Base-by-base conservation (phyloP, 2,113 vertebrate species). In the Melierax canorus region DNA sequence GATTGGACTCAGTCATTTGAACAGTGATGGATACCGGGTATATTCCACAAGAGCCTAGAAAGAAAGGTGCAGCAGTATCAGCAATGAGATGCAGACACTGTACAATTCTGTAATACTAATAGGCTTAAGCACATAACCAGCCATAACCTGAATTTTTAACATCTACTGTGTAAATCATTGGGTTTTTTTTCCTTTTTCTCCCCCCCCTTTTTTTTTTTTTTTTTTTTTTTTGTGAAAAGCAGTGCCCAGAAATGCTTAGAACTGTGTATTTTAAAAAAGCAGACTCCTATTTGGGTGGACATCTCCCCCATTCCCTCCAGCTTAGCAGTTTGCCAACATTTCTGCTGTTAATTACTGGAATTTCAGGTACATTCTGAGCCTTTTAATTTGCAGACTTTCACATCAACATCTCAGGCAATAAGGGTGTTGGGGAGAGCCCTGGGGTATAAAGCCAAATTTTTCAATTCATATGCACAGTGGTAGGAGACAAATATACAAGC, bases 1-100 rank as follows among this genome's bases (percentile, higher is more conserved):
- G 95, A 95, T 95, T 86, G 82, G 88, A 90, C 86, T 95, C 58
- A 90, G 88, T 93, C 56, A 87, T 96, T 92, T 94, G 86, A 96
- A 72, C 66, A 76, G 76, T 12, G 20, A 72, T 89, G 80, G 83
- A 78, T 72, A 64, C 20, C 14, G 76, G 15, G 46, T 38, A 82
- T 79, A 45, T 95, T 96, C 92, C 73, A 95, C 77, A 71, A 92
- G 53, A 94, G 86, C 45, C 91, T 75, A 64, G 86, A 95, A 85
- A 94, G 66, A 96, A 94, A 92, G 86, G 76, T 92, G 89, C 80
- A 92, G 83, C 76, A 75, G 18, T 64, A 95, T 75, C 80, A 94
- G 53, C 83, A 95, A 46, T 30, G 92, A 87, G 48, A 79, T 75
- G 84, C 84, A 94, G 79, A 86, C 80, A 53, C 34, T 4, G 22